phyloP scores from a whole-genome alignment of 2,888 invertebrate genomes.

The Orthonychiurus folsomi region DNA sequence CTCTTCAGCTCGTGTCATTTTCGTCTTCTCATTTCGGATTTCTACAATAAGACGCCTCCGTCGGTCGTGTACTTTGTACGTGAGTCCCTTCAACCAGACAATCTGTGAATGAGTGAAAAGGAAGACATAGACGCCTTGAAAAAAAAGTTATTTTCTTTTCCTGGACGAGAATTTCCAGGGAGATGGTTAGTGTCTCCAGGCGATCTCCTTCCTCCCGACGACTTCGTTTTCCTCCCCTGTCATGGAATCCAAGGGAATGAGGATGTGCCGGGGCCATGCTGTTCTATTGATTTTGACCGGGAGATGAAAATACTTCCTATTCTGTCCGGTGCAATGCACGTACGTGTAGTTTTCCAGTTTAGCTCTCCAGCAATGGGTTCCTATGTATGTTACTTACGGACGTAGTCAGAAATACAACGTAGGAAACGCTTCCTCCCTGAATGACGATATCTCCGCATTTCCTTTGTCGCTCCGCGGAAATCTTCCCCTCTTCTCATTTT shows the following conservation, averaged over 20 bases:
- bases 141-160: constrained; percentile 15
- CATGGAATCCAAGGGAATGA: too few relatives aligned
- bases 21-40: background rate
- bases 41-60: background rate
- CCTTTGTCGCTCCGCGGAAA: too few relatives aligned
- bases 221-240: background rate
- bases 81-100: constrained; percentile 12
- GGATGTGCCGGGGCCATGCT: background rate
- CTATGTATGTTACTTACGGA: too few relatives aligned
- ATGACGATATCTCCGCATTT: too few relatives aligned
- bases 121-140: constrained; percentile 16
- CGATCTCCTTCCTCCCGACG: background rate
- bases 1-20: background rate
- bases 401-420: too few relatives aligned
- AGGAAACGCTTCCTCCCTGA: too few relatives aligned
- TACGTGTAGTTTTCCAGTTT: too few relatives aligned
- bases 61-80: background rate
- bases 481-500: too few relatives aligned
- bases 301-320: background rate
- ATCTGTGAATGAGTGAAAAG: constrained; percentile 25
- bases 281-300: background rate
- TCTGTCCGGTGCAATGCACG: too few relatives aligned
- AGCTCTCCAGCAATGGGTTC: too few relatives aligned
- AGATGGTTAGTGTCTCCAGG: background rate
- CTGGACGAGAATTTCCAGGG: constrained; percentile 23